Conservation (phyloP, 1,140 invertebrate genomes). For the Lasaia peninsularis region DNA sequence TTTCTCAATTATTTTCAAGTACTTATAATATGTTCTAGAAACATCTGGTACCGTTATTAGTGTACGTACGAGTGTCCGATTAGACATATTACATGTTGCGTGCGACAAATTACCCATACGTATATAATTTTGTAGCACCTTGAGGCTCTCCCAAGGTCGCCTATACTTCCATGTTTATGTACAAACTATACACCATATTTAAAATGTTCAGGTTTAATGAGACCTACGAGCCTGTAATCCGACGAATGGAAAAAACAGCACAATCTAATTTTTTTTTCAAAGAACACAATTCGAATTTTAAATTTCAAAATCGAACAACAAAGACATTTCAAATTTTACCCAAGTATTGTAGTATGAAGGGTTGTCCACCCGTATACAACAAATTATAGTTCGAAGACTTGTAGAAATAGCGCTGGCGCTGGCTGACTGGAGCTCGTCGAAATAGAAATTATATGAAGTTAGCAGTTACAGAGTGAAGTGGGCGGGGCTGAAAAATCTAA, state of each 20-base stretch:
- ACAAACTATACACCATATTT: neutral
- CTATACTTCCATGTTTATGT: constrained; percentile 6
- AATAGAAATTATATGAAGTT: too few relatives aligned
- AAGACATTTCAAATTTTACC: too few relatives aligned
- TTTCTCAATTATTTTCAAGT: neutral
- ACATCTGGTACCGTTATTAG: neutral
- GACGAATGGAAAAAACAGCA: neutral
- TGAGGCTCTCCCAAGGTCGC: constrained; percentile 15
- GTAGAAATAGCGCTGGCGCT: too few relatives aligned
- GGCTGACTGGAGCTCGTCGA: too few relatives aligned
- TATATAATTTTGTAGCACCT: constrained; percentile 18
- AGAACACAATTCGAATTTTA: too few relatives aligned
- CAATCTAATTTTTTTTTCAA: too few relatives aligned
- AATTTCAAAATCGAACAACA: too few relatives aligned
- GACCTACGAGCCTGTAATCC: neutral
- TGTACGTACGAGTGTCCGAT: neutral
- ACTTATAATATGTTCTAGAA: constrained; percentile 2
- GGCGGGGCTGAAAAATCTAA: too few relatives aligned
- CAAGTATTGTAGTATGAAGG: too few relatives aligned
- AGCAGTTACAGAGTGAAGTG: too few relatives aligned
- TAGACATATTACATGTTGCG: constrained; percentile 3
- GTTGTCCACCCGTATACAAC: too few relatives aligned
- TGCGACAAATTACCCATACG: constrained; percentile 13
- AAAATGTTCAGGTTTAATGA: neutral
- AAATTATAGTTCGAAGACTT: too few relatives aligned